A percentile compares a stretch with the other conserved stretches of the same genome.
Evolutionary conservation across 2,888 invertebrate species (phyloP).

Genomic region (Pollenia griseotomentosa): DNA sequence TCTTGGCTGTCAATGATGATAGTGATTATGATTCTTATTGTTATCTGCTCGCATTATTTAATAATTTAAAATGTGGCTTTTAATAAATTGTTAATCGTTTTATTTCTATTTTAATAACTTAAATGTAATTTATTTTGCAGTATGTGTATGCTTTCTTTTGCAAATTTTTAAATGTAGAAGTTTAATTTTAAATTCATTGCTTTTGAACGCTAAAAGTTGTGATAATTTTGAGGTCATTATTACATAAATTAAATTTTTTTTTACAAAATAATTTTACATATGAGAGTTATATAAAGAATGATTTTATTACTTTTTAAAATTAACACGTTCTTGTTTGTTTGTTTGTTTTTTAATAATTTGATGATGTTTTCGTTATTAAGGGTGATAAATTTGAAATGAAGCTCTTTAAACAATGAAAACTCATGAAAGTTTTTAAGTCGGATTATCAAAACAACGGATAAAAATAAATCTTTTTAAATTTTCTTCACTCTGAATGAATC

Average conservation of each 20-base stretch:
- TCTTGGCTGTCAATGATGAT: constrained; percentile 3
- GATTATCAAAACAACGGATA: too few relatives aligned
- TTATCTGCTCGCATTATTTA: constrained; percentile 20
- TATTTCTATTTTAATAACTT: constrained; percentile 7
- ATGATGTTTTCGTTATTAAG: not conserved
- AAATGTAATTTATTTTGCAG: not conserved
- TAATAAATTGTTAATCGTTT: constrained; percentile 11
- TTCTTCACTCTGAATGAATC: too few relatives aligned
- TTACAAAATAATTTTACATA: constrained; percentile 2
- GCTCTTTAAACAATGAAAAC: too few relatives aligned
- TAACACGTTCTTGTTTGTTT: not conserved
- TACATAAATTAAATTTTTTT: not conserved
- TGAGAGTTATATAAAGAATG: constrained; percentile 16
- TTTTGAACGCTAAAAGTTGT: constrained; percentile 4
- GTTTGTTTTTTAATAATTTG: not conserved
- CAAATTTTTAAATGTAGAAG: constrained; percentile 12
- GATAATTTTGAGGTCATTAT: constrained; percentile 26
- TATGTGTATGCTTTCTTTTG: not conserved
- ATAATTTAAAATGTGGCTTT: constrained; percentile 28
- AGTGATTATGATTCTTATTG: constrained; percentile 32
- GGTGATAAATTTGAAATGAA: not conserved
- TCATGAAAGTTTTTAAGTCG: too few relatives aligned
- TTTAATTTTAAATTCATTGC: not conserved
- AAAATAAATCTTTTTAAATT: too few relatives aligned
- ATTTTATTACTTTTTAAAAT: constrained; percentile 12